These are phyloP conservation scores for Fabriciana adippe DNA, from an alignment of 2,888 invertebrate species.

Conservation along the genomic window DNA sequence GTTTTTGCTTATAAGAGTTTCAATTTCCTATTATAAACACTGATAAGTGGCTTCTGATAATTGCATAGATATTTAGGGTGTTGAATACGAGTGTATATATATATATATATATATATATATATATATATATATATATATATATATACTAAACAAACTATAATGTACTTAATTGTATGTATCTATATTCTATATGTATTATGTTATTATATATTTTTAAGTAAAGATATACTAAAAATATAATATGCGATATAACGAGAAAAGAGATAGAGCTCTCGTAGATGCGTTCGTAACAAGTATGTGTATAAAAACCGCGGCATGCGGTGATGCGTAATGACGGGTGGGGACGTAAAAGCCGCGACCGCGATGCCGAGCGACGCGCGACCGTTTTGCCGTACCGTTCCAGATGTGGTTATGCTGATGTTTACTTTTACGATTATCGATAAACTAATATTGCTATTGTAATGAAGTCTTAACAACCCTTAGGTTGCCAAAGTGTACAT, in stretches of 20 bases:
- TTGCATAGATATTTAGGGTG: neutral
- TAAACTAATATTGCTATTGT: conserved; percentile 3
- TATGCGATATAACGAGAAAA: neutral
- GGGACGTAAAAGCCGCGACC: conserved; percentile 52
- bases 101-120: too few species aligned
- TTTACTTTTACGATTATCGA: conserved; percentile 14
- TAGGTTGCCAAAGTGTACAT: too few species aligned
- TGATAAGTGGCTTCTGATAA: conserved; percentile 7
- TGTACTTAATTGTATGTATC: neutral
- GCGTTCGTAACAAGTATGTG: conserved; percentile 35
- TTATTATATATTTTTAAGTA: neutral
- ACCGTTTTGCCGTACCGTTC: conserved; percentile 45
- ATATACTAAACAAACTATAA: neutral
- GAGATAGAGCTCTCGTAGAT: conserved; percentile 14
- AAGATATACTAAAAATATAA: neutral
- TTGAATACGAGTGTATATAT: too few species aligned
- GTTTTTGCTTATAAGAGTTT: conserved; percentile 3
- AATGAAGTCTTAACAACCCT: too few species aligned
- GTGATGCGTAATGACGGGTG: conserved; percentile 56
- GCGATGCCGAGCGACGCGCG: conserved; percentile 68
- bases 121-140: too few species aligned
- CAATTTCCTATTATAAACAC: conserved; percentile 8
- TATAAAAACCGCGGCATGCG: conserved; percentile 57
- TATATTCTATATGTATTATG: neutral
- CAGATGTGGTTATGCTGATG: conserved; percentile 16